Base-by-base conservation (phyloP, 2,797 vertebrate species). In the Bovichtus diacanthus region DNA sequence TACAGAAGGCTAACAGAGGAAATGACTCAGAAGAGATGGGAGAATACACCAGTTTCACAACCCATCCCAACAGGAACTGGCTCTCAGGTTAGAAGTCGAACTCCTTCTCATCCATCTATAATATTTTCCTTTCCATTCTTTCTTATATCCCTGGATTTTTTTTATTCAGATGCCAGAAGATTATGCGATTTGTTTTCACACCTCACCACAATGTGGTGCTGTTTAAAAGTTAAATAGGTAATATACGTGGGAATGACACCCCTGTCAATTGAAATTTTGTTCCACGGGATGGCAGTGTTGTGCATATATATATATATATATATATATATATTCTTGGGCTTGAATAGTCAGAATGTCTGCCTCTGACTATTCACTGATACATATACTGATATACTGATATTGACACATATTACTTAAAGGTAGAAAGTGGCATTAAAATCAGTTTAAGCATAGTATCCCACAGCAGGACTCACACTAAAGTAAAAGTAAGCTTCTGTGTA, bases 1-100 rank as follows among this genome's bases (percentile, higher is more conserved):
- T 95, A 96, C 68, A 96, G 98, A 82, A 95, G 98, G 71, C 90
- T 99, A 67, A 96, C 96, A 7, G 98, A 99, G 90, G 98, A 99
- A 91, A 97, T 99, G 93, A 97, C 95, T 9, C 97, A 96, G 65
- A 97, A 95, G 88, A 95, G 97, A 83, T 99, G 98, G 98, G 97
- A 99, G 90, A 96, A 69, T 55, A 93, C 94, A 10, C 96, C 97
- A 3, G 93, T 88, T 77, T 95, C 96, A 53, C 97, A 97, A 76
- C 91, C 95, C 10, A 90, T 99, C 64, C 92, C 96, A 27, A 84
- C 96, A 74, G 95, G 83, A 73, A 94, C 90, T 64, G 91, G 91
- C 60, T 62, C 94, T 55, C 96, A 95, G 96, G 98, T 99, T 83
- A 86, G 85, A 62, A 31, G 29, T 47, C 47, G 13, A 47, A 31